Conservation (phyloP, 1,140 invertebrate genomes). For the Mercenaria mercenaria region DNA sequence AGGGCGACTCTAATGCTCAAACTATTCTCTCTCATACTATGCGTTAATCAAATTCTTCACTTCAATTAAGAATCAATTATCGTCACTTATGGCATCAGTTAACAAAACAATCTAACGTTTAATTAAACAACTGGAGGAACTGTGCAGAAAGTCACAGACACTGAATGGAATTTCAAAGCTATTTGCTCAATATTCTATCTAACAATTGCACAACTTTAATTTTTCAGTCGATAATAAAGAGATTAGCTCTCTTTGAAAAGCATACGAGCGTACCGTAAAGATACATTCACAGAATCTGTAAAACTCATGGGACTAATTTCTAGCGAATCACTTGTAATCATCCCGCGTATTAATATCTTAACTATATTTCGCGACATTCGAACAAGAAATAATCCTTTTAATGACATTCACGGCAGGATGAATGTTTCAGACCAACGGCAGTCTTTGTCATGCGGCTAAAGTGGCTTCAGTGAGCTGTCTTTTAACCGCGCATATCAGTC, state of each 20-base stretch:
- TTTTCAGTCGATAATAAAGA: slow-evolving; percentile 28
- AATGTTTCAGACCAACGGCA: slow-evolving; percentile 15
- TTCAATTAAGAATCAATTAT: slow-evolving; percentile 67
- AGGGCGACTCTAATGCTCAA: neutral
- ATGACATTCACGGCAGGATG: slow-evolving; percentile 27
- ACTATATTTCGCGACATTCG: slow-evolving; percentile 28
- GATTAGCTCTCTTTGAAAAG: neutral
- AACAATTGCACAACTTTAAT: neutral
- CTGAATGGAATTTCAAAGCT: neutral
- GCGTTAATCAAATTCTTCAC: slow-evolving; percentile 41
- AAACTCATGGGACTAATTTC: slow-evolving; percentile 1
- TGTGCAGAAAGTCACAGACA: neutral
- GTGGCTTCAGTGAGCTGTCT: slow-evolving; percentile 3
- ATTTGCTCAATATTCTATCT: slow-evolving; percentile 5
- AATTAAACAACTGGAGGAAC: slow-evolving; percentile 16
- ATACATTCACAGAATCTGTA: slow-evolving; percentile 1
- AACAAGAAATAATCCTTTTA: slow-evolving; percentile 50
- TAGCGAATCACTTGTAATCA: neutral
- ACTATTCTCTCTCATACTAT: neutral
- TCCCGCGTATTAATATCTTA: slow-evolving; percentile 51
- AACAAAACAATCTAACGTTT: slow-evolving; percentile 51
- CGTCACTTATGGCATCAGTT: slow-evolving; percentile 53
- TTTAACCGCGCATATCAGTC: slow-evolving; percentile 49
- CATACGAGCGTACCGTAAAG: neutral
- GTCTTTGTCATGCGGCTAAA: slow-evolving; percentile 37